A percentile compares a stretch with the other conserved stretches of the same genome.
Evolutionary conservation across 35 echinoderm and acorn worm species (phyloP).

Genomic region (Acanthaster planci): DNA sequence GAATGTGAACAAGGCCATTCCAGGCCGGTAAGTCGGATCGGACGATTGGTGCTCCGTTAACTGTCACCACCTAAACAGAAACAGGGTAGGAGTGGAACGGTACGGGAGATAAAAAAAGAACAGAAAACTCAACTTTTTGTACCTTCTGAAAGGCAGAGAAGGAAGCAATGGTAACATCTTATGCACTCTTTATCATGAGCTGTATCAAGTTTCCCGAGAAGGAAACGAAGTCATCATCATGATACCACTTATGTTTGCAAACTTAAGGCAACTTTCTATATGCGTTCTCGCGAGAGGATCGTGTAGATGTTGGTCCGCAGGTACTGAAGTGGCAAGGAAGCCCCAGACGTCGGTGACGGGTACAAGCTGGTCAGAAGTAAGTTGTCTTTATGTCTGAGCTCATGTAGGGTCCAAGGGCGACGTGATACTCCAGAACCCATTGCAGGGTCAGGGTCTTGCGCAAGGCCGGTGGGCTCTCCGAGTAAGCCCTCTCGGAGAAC

Average conservation of each 20-base stretch:
- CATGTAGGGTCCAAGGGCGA: slow-evolving; percentile 4
- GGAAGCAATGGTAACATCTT: background rate
- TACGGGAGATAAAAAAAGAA: background rate
- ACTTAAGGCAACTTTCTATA: no score
- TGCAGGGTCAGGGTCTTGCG: background rate
- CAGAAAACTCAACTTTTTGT: background rate
- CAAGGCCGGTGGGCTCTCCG: background rate
- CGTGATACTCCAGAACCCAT: slow-evolving; percentile 41
- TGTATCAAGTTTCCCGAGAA: no score
- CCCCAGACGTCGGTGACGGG: slow-evolving; percentile 13
- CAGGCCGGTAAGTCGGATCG: background rate
- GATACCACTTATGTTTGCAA: no score
- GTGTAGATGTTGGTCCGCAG: slow-evolving; percentile 40
- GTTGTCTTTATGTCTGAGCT: background rate
- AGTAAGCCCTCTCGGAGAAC: slow-evolving; percentile 37
- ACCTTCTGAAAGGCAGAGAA: background rate
- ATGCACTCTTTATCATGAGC: no score
- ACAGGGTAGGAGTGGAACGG: background rate
- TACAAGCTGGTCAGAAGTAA: slow-evolving; percentile 26
- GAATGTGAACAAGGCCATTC: slow-evolving; percentile 44
- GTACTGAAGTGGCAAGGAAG: slow-evolving; percentile 10
- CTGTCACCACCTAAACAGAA: slow-evolving; percentile 23
- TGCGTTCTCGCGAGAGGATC: no score
- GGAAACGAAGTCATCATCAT: no score
- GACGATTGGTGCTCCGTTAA: slow-evolving; percentile 13